Evolutionary conservation across 2,797 vertebrate genomes (phyloP), one percentile per base, ranked within the genome.

Genomic region (Falco peregrinus): DNA sequence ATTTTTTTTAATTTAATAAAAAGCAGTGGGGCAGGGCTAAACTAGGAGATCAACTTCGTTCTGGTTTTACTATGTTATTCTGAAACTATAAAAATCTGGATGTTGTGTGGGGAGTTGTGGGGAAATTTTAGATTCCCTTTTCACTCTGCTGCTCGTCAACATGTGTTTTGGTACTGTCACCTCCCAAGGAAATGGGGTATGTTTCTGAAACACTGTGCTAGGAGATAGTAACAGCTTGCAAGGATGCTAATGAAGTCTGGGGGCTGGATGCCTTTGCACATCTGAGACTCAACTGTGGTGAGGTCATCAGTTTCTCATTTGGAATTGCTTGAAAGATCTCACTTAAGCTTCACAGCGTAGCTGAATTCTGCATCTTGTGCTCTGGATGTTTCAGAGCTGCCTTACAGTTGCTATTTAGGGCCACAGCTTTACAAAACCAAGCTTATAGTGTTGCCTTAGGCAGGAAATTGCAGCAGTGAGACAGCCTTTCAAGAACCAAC

Each of bases 161-260:
- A 83, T 89, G 89, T 94, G 73, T 89, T 96, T 88, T 59, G 94
- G 77, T 96, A n/a, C 92, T 95, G 90, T 93, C 93, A 85, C 90
- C 90, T 95, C 94, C 75, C 81, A 85, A 85, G 61, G 88, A 96
- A 90, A 74, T 50, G 71, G 47, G 83, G 39, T 93, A 33, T 93
- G 88, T 93, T 96, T 92, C 91, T 81, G 68, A 95, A 94, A 87
- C 68, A 54, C 60, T 67, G 51, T 89, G 88, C 86, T 95, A 77
- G 68, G 78, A 95, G 86, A 65, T 95, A 96, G 91, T 95, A 95
- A 78, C 95, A 95, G 95, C 90, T 96, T 87, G 0, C 64, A 65
- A 31, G 47, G 88, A 94, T 96, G 95, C 78, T 96, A 92, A 94
- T 94, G 88, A 96, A 93, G 78, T 89, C 95, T 95, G 91, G 88